phyloP scores from a whole-genome alignment of 2,888 invertebrate species.

The Meghimatium bilineatum region DNA sequence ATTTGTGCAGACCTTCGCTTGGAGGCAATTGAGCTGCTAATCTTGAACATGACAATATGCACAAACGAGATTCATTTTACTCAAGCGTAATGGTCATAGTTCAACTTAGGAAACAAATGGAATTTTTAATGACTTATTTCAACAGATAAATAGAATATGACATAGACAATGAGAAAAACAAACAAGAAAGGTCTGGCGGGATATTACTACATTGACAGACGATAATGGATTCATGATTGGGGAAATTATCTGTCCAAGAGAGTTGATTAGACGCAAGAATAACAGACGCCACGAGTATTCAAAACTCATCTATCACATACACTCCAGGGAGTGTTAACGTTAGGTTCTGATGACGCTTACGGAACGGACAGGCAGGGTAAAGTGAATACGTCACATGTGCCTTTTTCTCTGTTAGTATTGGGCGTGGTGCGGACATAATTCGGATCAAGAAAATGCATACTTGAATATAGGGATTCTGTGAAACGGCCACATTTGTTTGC shows the following conservation, averaged over 20 bases:
- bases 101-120: not conserved
- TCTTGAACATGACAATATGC: not conserved
- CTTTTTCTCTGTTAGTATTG: not conserved
- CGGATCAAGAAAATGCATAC: no score
- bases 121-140: slow-evolving; percentile 12
- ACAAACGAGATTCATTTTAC: not conserved
- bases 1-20: no score
- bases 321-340: not conserved
- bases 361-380: not conserved
- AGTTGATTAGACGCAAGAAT: slow-evolving; percentile 8
- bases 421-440: no score
- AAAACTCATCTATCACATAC: not conserved
- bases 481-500: no score
- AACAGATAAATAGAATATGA: slow-evolving; percentile 18
- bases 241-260: not conserved
- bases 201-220: slow-evolving; percentile 11
- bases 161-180: not conserved
- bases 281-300: not conserved
- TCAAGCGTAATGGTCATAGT: not conserved
- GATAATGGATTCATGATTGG: slow-evolving; percentile 17
- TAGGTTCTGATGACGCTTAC: not conserved
- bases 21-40: no score
- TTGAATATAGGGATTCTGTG: no score
- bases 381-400: not conserved
- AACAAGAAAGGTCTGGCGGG: not conserved